These are phyloP conservation scores for Hyalella azteca DNA, from an alignment of 2,888 invertebrate species.

Conservation along the genomic window DNA sequence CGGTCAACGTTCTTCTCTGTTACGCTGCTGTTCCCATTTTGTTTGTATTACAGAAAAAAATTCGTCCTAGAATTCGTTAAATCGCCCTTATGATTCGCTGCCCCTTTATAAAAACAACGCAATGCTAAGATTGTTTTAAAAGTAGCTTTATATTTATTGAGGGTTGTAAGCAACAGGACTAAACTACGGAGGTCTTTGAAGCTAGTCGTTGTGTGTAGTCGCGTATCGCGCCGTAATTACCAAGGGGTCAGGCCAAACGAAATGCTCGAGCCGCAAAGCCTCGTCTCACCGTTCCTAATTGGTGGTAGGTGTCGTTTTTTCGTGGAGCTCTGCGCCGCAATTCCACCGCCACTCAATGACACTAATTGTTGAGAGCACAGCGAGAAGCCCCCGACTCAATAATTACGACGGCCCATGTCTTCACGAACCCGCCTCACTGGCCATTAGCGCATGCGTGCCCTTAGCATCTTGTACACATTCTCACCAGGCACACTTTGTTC, in stretches of 20 bases:
- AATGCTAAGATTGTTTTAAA: too few species aligned
- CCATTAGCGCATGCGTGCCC: slow-evolving; percentile 19
- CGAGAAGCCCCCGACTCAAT: slow-evolving; percentile 22
- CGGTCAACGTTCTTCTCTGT: too few species aligned
- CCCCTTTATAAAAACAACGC: too few species aligned
- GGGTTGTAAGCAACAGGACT: too few species aligned
- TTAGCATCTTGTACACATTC: neutral
- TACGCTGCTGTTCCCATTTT: too few species aligned
- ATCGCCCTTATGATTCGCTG: too few species aligned
- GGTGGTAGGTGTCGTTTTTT: slow-evolving; percentile 35
- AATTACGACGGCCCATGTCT: slow-evolving; percentile 25
- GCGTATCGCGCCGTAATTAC: neutral
- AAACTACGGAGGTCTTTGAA: too few species aligned
- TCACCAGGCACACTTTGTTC: too few species aligned
- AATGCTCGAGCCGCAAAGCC: slow-evolving; percentile 16
- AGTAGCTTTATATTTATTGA: too few species aligned
- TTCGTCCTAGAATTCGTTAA: too few species aligned
- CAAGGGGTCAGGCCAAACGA: slow-evolving; percentile 8
- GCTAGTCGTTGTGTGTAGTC: neutral
- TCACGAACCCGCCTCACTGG: slow-evolving; percentile 10
- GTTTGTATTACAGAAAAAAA: too few species aligned
- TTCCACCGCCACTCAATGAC: slow-evolving; percentile 35
- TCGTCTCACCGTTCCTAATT: slow-evolving; percentile 34
- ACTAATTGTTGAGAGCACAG: slow-evolving; percentile 33
- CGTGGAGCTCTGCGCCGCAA: slow-evolving; percentile 29